Conservation (phyloP, 2,888 invertebrate species). For the Creontiades dilutus region DNA sequence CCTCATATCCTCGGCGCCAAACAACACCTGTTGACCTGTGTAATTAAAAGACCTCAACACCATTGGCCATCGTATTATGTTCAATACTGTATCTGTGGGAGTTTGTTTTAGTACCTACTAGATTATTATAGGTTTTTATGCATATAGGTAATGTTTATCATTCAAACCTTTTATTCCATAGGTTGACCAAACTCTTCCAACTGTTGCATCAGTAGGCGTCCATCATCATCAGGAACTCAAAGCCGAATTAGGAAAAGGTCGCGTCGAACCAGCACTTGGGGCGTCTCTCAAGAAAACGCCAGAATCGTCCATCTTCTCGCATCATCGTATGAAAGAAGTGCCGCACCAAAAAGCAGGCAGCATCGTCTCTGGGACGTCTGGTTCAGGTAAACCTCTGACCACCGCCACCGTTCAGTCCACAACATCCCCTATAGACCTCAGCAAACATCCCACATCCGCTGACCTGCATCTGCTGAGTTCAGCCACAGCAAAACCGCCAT, state of each 20-base stretch:
- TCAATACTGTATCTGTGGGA: no score
- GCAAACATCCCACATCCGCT: background rate
- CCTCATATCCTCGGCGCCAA: no score
- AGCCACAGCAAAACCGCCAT: background rate
- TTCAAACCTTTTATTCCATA: background rate
- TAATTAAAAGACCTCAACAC: no score
- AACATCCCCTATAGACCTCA: background rate
- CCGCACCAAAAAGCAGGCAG: background rate
- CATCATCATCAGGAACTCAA: background rate
- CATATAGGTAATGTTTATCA: background rate
- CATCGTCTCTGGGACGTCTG: background rate
- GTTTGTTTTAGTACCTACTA: no score
- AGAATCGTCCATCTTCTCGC: background rate
- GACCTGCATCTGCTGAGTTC: background rate
- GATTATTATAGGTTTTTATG: no score
- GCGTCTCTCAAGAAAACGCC: background rate
- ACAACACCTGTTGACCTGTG: no score
- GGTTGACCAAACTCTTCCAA: background rate
- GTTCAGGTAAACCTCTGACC: background rate
- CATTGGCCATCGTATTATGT: no score
- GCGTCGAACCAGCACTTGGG: background rate
- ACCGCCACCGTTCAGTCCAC: background rate
- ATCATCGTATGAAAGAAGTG: background rate
- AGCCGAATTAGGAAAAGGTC: background rate
- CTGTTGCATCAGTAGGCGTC: background rate